Base-by-base conservation (phyloP, 23 tunicate species). In the Styela plicata region DNA sequence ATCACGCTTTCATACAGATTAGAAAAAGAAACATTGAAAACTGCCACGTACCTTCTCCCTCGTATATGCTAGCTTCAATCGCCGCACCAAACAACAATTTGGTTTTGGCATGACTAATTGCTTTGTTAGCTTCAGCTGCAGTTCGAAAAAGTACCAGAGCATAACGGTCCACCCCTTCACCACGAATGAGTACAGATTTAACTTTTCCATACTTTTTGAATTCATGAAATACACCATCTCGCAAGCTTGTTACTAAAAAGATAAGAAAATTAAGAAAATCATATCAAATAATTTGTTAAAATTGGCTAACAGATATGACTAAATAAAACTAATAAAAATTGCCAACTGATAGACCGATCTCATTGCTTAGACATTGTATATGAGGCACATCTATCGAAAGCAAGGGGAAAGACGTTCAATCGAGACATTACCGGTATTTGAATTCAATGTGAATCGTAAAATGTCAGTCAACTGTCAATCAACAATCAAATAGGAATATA, bases 171-270 rank as follows among this genome's bases (percentile, higher is more conserved):
- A 53, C 79, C 67, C 84, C 88, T 84, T 91, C 97, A 2, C 97
- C 97, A 17, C 97, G 88, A 24, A 91, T 83, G 25, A 91, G 82
- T 24, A 91, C 90, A 29, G 97, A 91, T 79, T 91, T 91, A 2
- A 91, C 91, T 63, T 91, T 91, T 7, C 97, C 97, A 68, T 86
- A 91, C 74, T 91, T 91, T 63, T 91, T 91, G 83, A 91, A 91
- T 84, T 91, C 97, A 52, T 91, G 91, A 71, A 87, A 91, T 24
- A 91, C 83, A 5, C 91, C 91, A n/a, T 91, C 97, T 23, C 91
- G 78, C 24, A 91, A 34, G 64, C 80, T 91, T 70, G 73, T 91
- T 0, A 86, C 97, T 91, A 63, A 52, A 69, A 79, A 67, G 13
- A 74, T 31, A 79, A n/a, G n/a, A n/a, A n/a, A n/a, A n/a, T n/a